Conservation (phyloP, 1,140 invertebrate species). For the Drosophila subpulchrella region DNA sequence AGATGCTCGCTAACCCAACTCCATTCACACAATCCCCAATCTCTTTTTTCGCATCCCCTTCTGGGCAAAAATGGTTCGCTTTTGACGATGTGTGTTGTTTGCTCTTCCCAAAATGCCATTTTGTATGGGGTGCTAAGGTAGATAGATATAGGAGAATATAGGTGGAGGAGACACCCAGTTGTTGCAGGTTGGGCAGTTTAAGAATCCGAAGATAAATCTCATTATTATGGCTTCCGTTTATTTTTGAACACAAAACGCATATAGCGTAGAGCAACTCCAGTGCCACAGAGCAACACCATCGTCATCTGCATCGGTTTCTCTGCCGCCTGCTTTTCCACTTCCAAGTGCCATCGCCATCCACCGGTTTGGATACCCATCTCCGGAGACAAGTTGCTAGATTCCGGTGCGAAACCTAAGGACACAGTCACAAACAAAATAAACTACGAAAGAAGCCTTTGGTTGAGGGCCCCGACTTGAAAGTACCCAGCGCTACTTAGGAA, state of each 20-base stretch:
- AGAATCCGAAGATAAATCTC: constrained; percentile 47
- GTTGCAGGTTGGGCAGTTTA: constrained; percentile 26
- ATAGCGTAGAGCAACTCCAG: neutral
- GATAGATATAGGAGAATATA: neutral
- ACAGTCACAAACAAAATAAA: neutral
- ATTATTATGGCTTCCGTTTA: constrained; percentile 78
- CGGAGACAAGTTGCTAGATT: constrained; percentile 6
- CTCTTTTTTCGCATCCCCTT: constrained; percentile 2
- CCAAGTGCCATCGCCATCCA: constrained; percentile 6
- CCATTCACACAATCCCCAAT: neutral
- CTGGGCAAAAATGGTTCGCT: neutral
- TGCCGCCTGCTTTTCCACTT: neutral
- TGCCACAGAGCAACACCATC: constrained; percentile 5
- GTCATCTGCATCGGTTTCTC: neutral
- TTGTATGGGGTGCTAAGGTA: neutral
- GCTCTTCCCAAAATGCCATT: neutral
- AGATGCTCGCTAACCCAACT: constrained; percentile 28
- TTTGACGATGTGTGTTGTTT: neutral
- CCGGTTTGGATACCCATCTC: constrained; percentile 14
- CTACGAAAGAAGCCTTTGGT: neutral
- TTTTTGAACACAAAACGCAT: constrained; percentile 59
- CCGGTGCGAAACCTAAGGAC: neutral
- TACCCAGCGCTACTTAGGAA: neutral
- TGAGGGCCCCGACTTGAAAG: neutral
- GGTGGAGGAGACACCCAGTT: neutral